Evolutionary conservation across 2,797 vertebrate species (phyloP), one percentile per base, ranked within the genome.

Genomic region (Trematomus bernacchii): DNA sequence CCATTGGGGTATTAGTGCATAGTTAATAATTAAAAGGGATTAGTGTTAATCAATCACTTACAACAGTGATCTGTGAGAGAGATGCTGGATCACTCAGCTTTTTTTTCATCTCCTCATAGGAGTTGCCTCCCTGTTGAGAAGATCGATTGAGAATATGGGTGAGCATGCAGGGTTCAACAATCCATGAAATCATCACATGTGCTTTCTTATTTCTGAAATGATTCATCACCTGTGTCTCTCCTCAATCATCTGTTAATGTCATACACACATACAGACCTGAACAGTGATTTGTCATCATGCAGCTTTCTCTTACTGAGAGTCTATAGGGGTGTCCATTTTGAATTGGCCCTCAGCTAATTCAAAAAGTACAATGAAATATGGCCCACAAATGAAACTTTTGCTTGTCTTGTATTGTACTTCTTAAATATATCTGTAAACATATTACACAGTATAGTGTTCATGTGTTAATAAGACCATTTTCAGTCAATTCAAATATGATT

Each of bases 41-140:
- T 77, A 73, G 53, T 71, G 79, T 73, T 40, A 71, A 68, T 80
- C 50, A 88, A 79, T 66, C 54, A 95, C 96, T 97, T 95, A 98
- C 97, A 59, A 95, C 91, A 81, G 92, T 96, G 74, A 97, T 95
- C 92, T 96, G 95, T 0, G 96, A 93, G 67, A 98, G 73, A 50
- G 95, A 91, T 0, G 91, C 77, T 16, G 87, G 77, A 0, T 96
- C 91, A 53, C 92, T 93, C 83, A 96, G 65, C 82, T n/a, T 95
- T 95, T 77, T 92, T 91, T 96, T 96, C 93, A 96, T 93, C 70
- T 97, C 95, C 84, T 97, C 94, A 0, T 96, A 96, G 50, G 96
- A 95, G 57, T 93, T 95, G 15, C 91, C 94, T 80, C 93, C 96
- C 97, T 99, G 85, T 90, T 86, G 80, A 79, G 50, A 88, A 82